Evolutionary conservation across 2,888 invertebrate genomes (phyloP), one percentile per base, ranked within the genome.

Genomic region (Phortica okadai): DNA sequence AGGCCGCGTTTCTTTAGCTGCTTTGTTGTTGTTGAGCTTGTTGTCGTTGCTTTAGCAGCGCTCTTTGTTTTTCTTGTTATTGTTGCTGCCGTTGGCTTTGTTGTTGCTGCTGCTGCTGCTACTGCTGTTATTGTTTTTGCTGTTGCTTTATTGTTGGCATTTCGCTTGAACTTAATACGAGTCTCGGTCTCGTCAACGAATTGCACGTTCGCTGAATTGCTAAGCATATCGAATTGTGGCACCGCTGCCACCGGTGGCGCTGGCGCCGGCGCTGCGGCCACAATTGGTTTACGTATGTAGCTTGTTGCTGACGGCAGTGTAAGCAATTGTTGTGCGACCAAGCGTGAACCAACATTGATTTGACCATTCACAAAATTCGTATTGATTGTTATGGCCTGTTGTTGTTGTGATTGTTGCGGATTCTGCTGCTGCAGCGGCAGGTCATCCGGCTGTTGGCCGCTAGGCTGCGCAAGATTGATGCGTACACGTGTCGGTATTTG

Each of bases 281-380:
- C 78, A 66, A 67, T 77, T n/a, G 10, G 73, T 6, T 16, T 77
- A 54, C 50, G 44, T 67, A 70, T 16, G 25, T 54, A n/a, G 59
- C 25, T 66, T 41, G 67, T 14, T 21, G 69, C 33, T n/a, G 21
- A 7, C n/a, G 75, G 76, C 14, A 83, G 77, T 0, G 86, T 86
- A 6, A 93, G 86, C 1, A 94, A 90, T 81, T 94, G 94, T 81
- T 94, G 93, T 0, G 94, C 93, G 4, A 94, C 92, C 33, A 93
- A 90, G 25, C 94, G 92, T 62, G 92, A 93, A 0, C 93, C 91
- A 0, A 93, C 76, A 78, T 92, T 93, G 67, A 95, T 93, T 89
- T 95, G 95, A 0, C 95, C 95, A 83, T 95, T 94, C 0, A 94
- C 90, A 78, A 93, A 94, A 83, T 94, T 93, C 0, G 92, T 91